Percentiles rank a stretch among this genome's conserved stretches.
Evolutionary conservation across 2,113 vertebrate genomes (phyloP).

Genomic region (Ellobius talpinus): DNA sequence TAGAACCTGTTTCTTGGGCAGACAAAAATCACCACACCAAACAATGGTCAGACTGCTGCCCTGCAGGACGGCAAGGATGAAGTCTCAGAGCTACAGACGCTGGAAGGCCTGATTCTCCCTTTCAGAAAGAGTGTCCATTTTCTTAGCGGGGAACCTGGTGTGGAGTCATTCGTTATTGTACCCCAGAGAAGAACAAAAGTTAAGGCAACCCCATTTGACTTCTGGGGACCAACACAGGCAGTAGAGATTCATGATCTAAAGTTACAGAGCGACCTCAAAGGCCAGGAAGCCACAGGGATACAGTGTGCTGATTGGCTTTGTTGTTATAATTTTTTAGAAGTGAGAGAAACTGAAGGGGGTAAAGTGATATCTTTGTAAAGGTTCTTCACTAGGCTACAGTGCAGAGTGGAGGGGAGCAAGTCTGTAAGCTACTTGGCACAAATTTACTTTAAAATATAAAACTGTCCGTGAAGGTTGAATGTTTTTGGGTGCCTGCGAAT

Average conservation of each 20-base stretch:
- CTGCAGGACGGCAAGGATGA: neutral
- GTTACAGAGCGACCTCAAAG: neutral
- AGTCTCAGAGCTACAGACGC: neutral
- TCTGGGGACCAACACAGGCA: neutral
- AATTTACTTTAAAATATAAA: conserved; percentile 32
- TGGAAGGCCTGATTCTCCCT: neutral
- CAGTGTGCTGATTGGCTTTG: neutral
- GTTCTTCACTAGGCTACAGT: neutral
- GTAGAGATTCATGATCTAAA: neutral
- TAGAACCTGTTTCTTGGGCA: neutral
- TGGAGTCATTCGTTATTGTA: neutral
- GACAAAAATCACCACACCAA: neutral
- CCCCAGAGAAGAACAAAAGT: conserved; percentile 37
- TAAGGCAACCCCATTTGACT: neutral
- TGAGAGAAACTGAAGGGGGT: conserved; percentile 5
- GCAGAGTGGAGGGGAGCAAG: conserved; percentile 20
- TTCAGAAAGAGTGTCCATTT: conserved; percentile 15
- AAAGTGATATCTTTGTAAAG: conserved; percentile 4
- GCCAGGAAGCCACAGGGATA: neutral
- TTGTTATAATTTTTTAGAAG: neutral
- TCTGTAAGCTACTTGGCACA: neutral
- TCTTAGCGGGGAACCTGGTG: neutral
- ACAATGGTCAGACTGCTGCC: neutral
- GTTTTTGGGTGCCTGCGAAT: neutral
- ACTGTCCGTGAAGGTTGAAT: neutral